Evolutionary conservation across 1,140 invertebrate genomes (phyloP), one percentile per base, ranked within the genome.

Genomic region (Platorchestia sp.): DNA sequence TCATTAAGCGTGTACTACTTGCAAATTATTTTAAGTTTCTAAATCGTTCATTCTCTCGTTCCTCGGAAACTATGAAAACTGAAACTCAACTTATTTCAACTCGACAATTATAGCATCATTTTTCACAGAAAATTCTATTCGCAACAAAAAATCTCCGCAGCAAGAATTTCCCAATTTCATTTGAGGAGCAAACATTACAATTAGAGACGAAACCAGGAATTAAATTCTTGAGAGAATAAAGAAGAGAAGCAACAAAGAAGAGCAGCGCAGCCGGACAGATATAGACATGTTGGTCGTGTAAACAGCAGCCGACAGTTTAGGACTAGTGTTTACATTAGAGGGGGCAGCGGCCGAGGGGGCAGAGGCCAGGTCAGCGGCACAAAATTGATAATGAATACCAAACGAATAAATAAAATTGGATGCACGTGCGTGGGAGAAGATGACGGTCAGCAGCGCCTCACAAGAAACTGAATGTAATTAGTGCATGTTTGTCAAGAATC

Each of bases 271-370:
- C 91, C 91, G 47, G 91, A 93, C 91, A 93, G 91, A 93, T 93
- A 93, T 93, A 93, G 91, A 93, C 91, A 93, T 93, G 91, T 93
- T 45, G 91, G 91, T 93, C 91, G 91, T 44, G 91, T 93, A 93
- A 93, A 93, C 91, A 93, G 91, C 45, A 93, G 91, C 91, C 91
- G 91, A 93, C 91, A 93, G 91, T 93, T 93, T 93, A 93, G 91
- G 91, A 93, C 91, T 93, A n/a, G 91, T 93, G 91, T 93, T 93
- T 93, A 93, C 91, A 93, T 93, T 93, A 93, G 44, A 47, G 43
- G 44, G 91, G 91, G 45, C 43, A 6, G 43, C 19, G 91, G 36
- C 44, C 5, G 10, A 10, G 91, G 45, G 91, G 41, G 91, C 36
- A 16, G 91, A 14, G 40, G 40, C 45, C 45, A 7, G 91, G 45